Evolutionary conservation across 1,140 invertebrate species (phyloP), one percentile per base, ranked within the genome.

Genomic region (Sinonovacula constricta): DNA sequence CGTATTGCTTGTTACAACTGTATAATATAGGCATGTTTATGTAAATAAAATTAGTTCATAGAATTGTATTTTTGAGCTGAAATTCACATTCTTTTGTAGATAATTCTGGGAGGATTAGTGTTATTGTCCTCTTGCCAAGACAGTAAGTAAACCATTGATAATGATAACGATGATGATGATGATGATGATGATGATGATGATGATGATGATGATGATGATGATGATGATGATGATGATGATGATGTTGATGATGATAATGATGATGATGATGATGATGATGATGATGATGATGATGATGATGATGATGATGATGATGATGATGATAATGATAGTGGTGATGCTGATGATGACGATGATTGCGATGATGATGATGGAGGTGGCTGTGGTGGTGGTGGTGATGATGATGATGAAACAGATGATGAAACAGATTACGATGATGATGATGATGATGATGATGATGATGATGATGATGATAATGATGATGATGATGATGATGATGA

Each of bases 401-500:
- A n/a, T n/a, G n/a, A n/a, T n/a, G n/a, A n/a, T n/a, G n/a, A n/a
- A n/a, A n/a, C n/a, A n/a, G n/a, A n/a, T n/a, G n/a, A 49, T 49
- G 45, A 49, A 14, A n/a, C 12, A 14, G 45, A 49, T 49, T 12
- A 49, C n/a, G 45, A 49, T 49, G 45, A 49, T 49, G 45, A 49
- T 49, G 45, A 49, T 49, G 45, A 49, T 49, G 45, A 49, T 49
- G n/a, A 49, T 49, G 45, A 49, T 49, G 45, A 49, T 49, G 45
- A 49, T 49, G 45, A 49, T 49, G 45, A 49, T 49, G 45, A 49
- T 49, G 45, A 49, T 49, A n/a, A 49, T 49, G 45, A 49, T 49
- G 45, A 49, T 49, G 45, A 49, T 49, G 45, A 49, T 49, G 45
- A 49, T 49, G 45, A 49, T 49, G 45, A 49, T 49, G 45, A 49